Base-by-base conservation (phyloP, 2,888 invertebrate genomes). In the Chloromyia formosa region DNA sequence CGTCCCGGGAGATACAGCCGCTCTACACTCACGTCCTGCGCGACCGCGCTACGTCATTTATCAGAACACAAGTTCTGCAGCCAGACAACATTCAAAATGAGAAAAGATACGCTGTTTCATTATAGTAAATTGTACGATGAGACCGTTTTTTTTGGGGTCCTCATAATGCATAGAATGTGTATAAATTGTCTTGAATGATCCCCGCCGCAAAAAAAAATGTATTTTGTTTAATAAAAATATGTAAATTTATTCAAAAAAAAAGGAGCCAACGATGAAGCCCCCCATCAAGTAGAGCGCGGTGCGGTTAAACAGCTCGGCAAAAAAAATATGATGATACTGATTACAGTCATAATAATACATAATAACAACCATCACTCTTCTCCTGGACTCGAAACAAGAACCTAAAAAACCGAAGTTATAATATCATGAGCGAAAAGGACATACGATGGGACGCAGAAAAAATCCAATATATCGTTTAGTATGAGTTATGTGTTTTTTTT, bases 241-340 rank as follows among this genome's bases (percentile, higher is more conserved):
- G 66, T 49, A 66, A 66, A 66, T 66, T 66, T 66, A 66, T 66
- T 66, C 66, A 49, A 66, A 12, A 22, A 20, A 14, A 62, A 62
- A 42, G 40, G 27, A 35, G 2, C 27, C 27, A 35, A 35, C 27
- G 27, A 35, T 35, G 7, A 35, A 35, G 27, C 2, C 27, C 27
- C 27, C 27, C 27, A 35, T 35, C 27, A 35, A 35, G 27, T 35
- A 4, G 7, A 2, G 27, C 27, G 27, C 27, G 27, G 27, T 35
- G 27, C 27, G 27, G 7, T 35, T 35, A 35, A 35, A 35, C 7
- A 7, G 27, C 27, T 7, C 27, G 27, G 7, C 20, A 66, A 10
- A 45, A 49, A 45, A 45, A 35, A 4, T 35, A 35, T 35, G 27
- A 35, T 35, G 49, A 66, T 66, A 66, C 66, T 66, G 49, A 66